Conservation (phyloP, 2,797 vertebrate species). For the Coendou prehensilis region DNA sequence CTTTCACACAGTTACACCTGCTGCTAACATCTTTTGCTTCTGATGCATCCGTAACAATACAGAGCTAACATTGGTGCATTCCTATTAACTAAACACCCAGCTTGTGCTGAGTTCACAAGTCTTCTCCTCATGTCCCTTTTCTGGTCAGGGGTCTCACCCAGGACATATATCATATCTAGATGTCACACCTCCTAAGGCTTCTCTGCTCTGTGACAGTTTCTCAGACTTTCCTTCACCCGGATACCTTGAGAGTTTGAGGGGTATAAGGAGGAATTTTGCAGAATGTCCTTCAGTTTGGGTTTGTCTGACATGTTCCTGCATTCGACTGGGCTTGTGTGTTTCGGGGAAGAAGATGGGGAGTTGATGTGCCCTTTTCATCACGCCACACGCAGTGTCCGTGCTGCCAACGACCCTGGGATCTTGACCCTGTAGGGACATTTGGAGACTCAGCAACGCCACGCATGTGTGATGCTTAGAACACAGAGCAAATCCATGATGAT, state of each 20-base stretch:
- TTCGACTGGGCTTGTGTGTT: neutral
- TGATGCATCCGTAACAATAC: accelerated
- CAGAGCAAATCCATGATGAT: accelerated
- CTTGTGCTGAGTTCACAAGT: accelerated
- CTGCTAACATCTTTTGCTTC: neutral
- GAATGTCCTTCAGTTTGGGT: neutral
- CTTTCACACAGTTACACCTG: neutral
- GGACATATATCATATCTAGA: accelerated
- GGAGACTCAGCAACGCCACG: neutral
- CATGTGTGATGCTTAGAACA: no score
- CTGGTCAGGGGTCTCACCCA: neutral
- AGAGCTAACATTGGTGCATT: accelerated
- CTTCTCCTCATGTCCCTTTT: neutral
- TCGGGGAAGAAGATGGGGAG: neutral
- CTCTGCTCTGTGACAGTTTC: neutral
- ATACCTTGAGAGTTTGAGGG: neutral
- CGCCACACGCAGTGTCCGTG: accelerated
- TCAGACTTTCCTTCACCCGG: neutral
- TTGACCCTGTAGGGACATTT: neutral
- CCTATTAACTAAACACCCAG: accelerated
- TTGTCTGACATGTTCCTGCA: neutral
- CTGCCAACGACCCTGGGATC: no score
- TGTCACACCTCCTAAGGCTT: neutral
- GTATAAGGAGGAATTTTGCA: accelerated
- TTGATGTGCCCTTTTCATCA: neutral